Evolutionary conservation across 2,888 invertebrate species (phyloP), one percentile per base, ranked within the genome.

Genomic region (Phragmatobia fuliginosa): DNA sequence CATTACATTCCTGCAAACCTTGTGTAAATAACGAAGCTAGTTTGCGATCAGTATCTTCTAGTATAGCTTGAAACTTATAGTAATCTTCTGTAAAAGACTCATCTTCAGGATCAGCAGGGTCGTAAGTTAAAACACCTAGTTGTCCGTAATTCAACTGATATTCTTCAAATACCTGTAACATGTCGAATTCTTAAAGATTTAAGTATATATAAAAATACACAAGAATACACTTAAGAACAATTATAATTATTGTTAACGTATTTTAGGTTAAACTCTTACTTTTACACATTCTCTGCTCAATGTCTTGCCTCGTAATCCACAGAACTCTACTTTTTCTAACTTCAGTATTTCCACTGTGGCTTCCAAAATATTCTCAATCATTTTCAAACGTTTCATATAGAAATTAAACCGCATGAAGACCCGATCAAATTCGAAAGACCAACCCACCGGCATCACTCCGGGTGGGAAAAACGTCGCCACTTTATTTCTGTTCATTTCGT

Each of bases 241-340:
- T n/a, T n/a, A 1, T 38, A 38, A 38, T 14, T 10, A 36, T 36
- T 36, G 36, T 36, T 36, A 14, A 14, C 1, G 8, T 14, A 14
- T 38, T 38, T 14, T 11, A 38, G 38, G 38, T 38, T n/a, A n/a
- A n/a, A n/a, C 7, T 70, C 77, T 73, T 79, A 93, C 95, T 89
- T 88, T 91, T 88, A 87, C 91, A 83, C 96, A 92, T 72, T 95
- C 96, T 1, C 91, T 88, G 68, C 96, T 96, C 21, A 97, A 92
- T 32, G 91, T 94, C 77, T 96, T 96, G 1, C 97, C 97, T 71
- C 96, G 95, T 11, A 97, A 85, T 0, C 97, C 98, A 59, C 97
- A 97, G 69, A 98, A 96, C 85, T 97, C 97, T 1, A 98, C 96
- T 87, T 98, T 98, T 90, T 99, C 99, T 73, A 99, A 90, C 87